phyloP scores from a whole-genome alignment of 53 echinoderm and acorn worm genomes.

The Temnopleurus reevesii region DNA sequence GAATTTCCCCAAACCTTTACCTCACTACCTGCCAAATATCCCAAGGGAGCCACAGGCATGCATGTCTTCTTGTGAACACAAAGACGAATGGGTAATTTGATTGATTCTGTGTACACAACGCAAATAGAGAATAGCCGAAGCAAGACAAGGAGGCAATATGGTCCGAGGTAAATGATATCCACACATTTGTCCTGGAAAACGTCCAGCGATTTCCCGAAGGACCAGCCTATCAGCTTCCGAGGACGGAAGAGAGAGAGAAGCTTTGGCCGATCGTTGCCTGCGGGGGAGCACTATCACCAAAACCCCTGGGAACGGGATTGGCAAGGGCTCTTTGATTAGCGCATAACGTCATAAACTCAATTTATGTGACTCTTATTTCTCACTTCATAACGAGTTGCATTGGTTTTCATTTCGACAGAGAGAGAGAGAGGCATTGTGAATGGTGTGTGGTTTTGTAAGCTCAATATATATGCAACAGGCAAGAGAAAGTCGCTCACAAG shows the following conservation, averaged over 20 bases:
- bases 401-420: not conserved
- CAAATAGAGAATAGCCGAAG: not conserved
- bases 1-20: too few species aligned
- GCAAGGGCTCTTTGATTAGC: not conserved
- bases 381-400: not conserved
- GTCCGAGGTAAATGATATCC: not conserved
- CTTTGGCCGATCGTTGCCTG: constrained; percentile 30
- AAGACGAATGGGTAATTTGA: constrained; percentile 1
- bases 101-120: not conserved
- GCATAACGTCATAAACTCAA: not conserved
- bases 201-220: not conserved
- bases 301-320: not conserved
- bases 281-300: not conserved
- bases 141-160: not conserved
- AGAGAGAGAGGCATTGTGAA: not conserved
- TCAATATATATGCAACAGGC: not conserved
- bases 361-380: not conserved
- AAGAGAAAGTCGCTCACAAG: too few species aligned
- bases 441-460: not conserved
- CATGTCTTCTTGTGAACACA: too few species aligned
- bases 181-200: not conserved
- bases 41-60: too few species aligned
- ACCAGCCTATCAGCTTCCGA: not conserved
- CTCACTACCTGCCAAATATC: too few species aligned
- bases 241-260: constrained; percentile 1